Evolutionary conservation across 2,888 invertebrate genomes (phyloP).

Genomic region (Oithona nana): DNA sequence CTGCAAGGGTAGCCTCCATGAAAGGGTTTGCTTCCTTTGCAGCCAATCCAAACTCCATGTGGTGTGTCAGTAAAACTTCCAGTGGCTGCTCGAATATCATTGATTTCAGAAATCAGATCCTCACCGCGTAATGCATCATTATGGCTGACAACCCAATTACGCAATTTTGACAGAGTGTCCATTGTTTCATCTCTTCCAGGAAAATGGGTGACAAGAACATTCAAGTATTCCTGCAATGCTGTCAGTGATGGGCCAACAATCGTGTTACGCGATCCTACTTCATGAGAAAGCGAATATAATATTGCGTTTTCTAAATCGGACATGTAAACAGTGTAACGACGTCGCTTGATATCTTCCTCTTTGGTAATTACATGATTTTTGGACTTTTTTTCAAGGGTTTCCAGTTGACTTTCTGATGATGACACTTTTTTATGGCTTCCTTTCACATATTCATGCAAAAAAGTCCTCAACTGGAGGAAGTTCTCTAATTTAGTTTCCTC

Average conservation of each 20-base stretch:
- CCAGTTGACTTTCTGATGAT: too few species aligned
- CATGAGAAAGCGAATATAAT: constrained; percentile 59
- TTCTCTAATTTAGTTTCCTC: too few species aligned
- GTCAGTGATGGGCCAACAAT: constrained; percentile 49
- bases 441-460: too few species aligned
- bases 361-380: not conserved
- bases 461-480: too few species aligned
- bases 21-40: constrained; percentile 52
- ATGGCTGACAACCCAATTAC: constrained; percentile 33
- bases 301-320: constrained; percentile 71
- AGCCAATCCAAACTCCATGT: constrained; percentile 46
- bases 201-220: constrained; percentile 51
- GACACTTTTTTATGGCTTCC: too few species aligned
- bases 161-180: constrained; percentile 41
- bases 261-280: constrained; percentile 48
- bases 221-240: constrained; percentile 53
- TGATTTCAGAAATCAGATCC: constrained; percentile 26
- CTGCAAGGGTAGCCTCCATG: constrained; percentile 81
- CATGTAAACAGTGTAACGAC: constrained; percentile 40
- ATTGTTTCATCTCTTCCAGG: constrained; percentile 51
- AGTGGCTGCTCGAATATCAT: constrained; percentile 20
- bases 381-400: too few species aligned
- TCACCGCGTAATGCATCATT: constrained; percentile 26
- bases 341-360: not conserved
- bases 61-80: constrained; percentile 2